Base-by-base conservation (phyloP, 2,888 invertebrate genomes). In the Ophioninae sp. region DNA sequence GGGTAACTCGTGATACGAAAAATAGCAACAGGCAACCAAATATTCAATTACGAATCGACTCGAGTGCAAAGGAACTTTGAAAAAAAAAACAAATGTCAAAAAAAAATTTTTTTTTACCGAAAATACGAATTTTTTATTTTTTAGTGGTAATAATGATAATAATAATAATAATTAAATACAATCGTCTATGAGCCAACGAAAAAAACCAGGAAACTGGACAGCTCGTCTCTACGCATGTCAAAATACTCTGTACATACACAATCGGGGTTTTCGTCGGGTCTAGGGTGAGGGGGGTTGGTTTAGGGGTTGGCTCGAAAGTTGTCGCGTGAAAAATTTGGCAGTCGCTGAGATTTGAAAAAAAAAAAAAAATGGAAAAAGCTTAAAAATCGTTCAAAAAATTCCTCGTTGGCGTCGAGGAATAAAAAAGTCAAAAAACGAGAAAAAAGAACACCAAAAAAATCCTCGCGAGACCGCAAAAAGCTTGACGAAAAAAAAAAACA, bases 231-330 rank as follows among this genome's bases (percentile, higher is more conserved):
- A 79, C 75, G 69, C 44, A 68, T 68, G 68, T 69, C 37, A 69
- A 81, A 68, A 75, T 81, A 81, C 84, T 81, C 79, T 81, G 78
- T 81, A 83, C 83, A 83, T 78, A 74, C 23, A 71, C 41, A 58
- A 68, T 51, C 30, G 51, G 44, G 20, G 58, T 17, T 30, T 37
- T 44, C 44, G 44, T 44, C 44, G 44, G 7, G 39, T 5, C 6
- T 10, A 13, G 44, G 44, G 0, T 0, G 17, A 13, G 44, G 1
- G 1, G 44, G 44, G 68, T n/a, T n/a, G n/a, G n/a, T n/a, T n/a
- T n/a, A n/a, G 51, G n/a, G 51, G 41, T 59, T 10, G 51, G 30
- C 13, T 58, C 6, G 39, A 75, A 79, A 79, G 67, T 71, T 75
- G 41, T 64, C 69, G 81, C 44, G 71, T 23, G n/a, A 22, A 51